These are phyloP conservation scores for Propsilocerus akamusi DNA, from an alignment of 1,140 invertebrate species.

Conservation along the genomic window DNA sequence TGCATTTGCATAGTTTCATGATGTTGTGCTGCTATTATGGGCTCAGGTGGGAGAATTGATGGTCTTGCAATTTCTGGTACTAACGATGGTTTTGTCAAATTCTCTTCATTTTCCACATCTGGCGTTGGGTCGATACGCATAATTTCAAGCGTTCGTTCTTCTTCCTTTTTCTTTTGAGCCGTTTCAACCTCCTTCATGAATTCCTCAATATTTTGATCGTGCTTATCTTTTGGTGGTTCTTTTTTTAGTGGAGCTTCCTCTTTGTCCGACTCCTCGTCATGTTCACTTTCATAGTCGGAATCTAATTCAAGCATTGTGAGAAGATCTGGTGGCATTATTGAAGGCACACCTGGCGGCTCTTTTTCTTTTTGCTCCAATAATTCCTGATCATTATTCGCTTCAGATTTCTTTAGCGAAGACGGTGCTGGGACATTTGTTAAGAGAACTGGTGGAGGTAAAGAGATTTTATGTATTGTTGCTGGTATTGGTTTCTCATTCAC, in stretches of 20 bases:
- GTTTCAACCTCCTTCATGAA: slow-evolving; percentile 85
- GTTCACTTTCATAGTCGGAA: slow-evolving; percentile 25
- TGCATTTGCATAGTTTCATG: background rate
- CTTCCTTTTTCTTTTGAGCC: slow-evolving; percentile 54
- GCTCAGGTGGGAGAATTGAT: slow-evolving; percentile 8
- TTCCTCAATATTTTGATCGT: slow-evolving; percentile 64
- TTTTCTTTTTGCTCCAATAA: slow-evolving; percentile 14
- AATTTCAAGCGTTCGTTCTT: slow-evolving; percentile 22
- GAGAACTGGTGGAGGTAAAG: slow-evolving; percentile 24
- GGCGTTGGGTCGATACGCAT: slow-evolving; percentile 13
- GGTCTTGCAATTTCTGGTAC: slow-evolving; percentile 14
- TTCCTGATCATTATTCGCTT: slow-evolving; percentile 5
- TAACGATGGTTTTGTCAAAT: slow-evolving; percentile 8
- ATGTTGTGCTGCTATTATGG: background rate
- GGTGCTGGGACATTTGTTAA: slow-evolving; percentile 20
- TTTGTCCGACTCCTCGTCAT: slow-evolving; percentile 32
- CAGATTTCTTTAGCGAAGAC: slow-evolving; percentile 20
- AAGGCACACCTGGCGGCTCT: slow-evolving; percentile 75
- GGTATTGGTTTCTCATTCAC: slow-evolving; percentile 25
- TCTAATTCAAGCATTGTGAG: slow-evolving; percentile 30
- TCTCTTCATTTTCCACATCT: slow-evolving; percentile 12
- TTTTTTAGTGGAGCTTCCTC: slow-evolving; percentile 11
- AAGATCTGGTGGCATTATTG: slow-evolving; percentile 59
- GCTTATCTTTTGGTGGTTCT: slow-evolving; percentile 10
- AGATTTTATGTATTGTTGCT: slow-evolving; percentile 61